A percentile compares a stretch with the other conserved stretches of the same genome.
phyloP scores from a whole-genome alignment of 2,797 vertebrate species.

The Megaceryle alcyon region DNA sequence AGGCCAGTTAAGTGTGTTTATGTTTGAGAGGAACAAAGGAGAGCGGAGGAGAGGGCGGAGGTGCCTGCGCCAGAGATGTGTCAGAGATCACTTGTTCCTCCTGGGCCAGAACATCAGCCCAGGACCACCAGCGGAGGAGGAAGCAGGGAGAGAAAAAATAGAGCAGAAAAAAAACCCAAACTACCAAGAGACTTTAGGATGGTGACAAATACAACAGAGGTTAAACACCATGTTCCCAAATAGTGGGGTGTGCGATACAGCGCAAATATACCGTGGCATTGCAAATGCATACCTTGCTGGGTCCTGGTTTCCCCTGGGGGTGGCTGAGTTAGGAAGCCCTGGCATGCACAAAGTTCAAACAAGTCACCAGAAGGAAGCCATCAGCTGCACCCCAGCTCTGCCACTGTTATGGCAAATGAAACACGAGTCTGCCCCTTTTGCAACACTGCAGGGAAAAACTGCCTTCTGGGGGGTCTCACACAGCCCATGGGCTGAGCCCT shows the following conservation, averaged over 20 bases:
- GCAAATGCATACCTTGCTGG: fast-evolving
- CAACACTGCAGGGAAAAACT: neutral
- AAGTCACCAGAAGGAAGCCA: neutral
- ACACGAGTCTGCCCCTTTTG: fast-evolving
- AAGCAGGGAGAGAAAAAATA: neutral
- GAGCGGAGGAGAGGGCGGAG: neutral
- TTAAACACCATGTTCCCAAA: neutral
- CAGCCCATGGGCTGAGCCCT: neutral
- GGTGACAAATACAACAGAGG: neutral
- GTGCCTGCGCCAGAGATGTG: constrained; percentile 57
- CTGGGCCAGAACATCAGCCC: constrained; percentile 23
- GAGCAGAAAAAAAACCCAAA: neutral
- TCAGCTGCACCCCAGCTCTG: neutral
- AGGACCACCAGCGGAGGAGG: constrained; percentile 58
- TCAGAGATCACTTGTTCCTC: constrained; percentile 56
- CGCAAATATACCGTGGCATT: neutral
- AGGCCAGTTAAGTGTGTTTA: constrained; percentile 69
- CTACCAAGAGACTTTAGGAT: neutral
- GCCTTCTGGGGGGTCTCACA: fast-evolving
- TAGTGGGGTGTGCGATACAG: fast-evolving
- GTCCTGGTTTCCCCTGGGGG: neutral
- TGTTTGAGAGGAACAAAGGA: constrained; percentile 68
- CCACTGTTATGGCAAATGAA: neutral
- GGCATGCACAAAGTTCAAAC: neutral
- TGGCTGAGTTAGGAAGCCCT: neutral